Percentiles rank a stretch among this genome's conserved stretches.
phyloP scores from a whole-genome alignment of 2,113 vertebrate species.

The Ptilonorhynchus violaceus region DNA sequence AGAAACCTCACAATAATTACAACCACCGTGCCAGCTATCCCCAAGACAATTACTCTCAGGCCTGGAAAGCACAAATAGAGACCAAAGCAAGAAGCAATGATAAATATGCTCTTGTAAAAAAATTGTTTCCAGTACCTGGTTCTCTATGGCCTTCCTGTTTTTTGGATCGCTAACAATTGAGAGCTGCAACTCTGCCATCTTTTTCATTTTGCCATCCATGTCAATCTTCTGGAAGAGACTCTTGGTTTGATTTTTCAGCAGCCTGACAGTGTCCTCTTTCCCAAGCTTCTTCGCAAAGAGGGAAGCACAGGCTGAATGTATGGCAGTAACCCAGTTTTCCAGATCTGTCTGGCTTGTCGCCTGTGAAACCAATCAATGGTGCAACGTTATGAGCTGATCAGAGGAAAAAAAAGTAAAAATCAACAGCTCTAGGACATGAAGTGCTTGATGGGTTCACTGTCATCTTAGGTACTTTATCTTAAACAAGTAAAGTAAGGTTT shows the following conservation, averaged over 20 bases:
- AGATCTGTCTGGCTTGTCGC: slow-evolving; percentile 94
- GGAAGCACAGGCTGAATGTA: slow-evolving; percentile 94
- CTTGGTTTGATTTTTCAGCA: slow-evolving; percentile 87
- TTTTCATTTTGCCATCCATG: slow-evolving; percentile 98
- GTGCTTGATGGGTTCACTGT: neutral
- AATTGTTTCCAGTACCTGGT: slow-evolving; percentile 79
- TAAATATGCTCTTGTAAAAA: neutral
- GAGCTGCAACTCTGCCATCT: slow-evolving; percentile 95
- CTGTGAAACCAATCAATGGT: slow-evolving; percentile 58
- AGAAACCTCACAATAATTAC: neutral
- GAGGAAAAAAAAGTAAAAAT: neutral
- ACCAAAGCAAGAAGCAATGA: neutral
- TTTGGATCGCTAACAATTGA: slow-evolving; percentile 88
- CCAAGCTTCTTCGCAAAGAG: slow-evolving; percentile 92
- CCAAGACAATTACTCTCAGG: neutral
- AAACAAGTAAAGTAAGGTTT: neutral
- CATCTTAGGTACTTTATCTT: neutral
- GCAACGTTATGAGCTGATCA: neutral
- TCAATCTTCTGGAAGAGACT: slow-evolving; percentile 93
- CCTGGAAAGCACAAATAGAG: neutral
- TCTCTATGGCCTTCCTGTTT: slow-evolving; percentile 95
- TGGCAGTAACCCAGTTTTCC: slow-evolving; percentile 96
- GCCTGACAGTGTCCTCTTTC: slow-evolving; percentile 90
- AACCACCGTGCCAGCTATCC: neutral
- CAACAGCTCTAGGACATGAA: neutral